Evolutionary conservation across 2,888 invertebrate genomes (phyloP).

Genomic region (Athalia cordata): DNA sequence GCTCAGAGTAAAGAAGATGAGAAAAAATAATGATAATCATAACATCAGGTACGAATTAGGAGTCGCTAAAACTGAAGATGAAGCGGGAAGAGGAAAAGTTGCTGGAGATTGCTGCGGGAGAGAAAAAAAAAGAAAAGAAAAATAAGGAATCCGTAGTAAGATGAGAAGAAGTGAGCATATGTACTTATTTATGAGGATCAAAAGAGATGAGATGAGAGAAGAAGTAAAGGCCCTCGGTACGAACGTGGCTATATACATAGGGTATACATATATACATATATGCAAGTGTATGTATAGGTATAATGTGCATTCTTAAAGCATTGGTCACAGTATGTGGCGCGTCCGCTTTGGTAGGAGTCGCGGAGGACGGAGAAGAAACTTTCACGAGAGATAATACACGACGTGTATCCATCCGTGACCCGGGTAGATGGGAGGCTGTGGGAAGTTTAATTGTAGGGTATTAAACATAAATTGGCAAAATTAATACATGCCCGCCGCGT

Average conservation of each 20-base stretch:
- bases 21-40: too few species aligned
- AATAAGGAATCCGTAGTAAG: too few species aligned
- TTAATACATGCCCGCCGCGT: slow-evolving; percentile 5
- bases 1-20: too few species aligned
- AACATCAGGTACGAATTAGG: too few species aligned
- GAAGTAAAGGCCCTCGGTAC: background rate
- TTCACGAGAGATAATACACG: slow-evolving; percentile 36
- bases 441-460: slow-evolving; percentile 38
- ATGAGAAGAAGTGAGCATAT: too few species aligned
- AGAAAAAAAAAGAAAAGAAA: too few species aligned
- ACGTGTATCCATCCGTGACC: slow-evolving; percentile 44
- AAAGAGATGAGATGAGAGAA: background rate
- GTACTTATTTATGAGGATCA: too few species aligned
- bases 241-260: background rate
- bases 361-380: background rate
- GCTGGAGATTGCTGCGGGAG: too few species aligned
- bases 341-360: background rate
- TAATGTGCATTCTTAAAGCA: slow-evolving; percentile 36
- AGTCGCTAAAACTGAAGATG: too few species aligned
- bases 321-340: slow-evolving; percentile 39
- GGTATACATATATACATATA: background rate
- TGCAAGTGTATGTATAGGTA: background rate
- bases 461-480: slow-evolving; percentile 28
- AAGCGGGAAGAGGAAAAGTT: too few species aligned
- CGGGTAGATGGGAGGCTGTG: slow-evolving; percentile 35